phyloP scores from a whole-genome alignment of 2,797 vertebrate genomes.

The Anguilla marmorata region DNA sequence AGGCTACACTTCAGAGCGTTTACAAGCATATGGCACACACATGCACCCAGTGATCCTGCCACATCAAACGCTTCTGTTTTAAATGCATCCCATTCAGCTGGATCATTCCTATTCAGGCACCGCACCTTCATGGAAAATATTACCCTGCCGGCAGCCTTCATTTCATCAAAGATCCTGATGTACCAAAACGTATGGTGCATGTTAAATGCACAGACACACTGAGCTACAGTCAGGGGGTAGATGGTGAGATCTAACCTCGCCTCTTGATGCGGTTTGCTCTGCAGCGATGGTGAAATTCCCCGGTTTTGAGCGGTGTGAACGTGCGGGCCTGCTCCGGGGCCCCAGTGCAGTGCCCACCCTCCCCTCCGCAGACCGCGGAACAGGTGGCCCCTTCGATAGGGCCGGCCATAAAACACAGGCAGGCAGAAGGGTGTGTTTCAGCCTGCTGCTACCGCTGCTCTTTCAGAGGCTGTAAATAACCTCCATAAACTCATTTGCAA shows the following conservation, averaged over 20 bases:
- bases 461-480: slow-evolving; percentile 46
- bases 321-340: not conserved
- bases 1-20: slow-evolving; percentile 24
- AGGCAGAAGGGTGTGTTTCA: slow-evolving; percentile 30
- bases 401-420: slow-evolving; percentile 35
- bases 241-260: not conserved
- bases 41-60: slow-evolving; percentile 16
- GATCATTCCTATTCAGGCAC: slow-evolving; percentile 21
- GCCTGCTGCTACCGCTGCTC: slow-evolving; percentile 43
- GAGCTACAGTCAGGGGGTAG: not conserved
- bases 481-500: slow-evolving; percentile 45
- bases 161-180: slow-evolving; percentile 17
- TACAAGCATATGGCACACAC: slow-evolving; percentile 32
- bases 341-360: slow-evolving; percentile 21
- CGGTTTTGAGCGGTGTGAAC: not conserved
- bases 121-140: slow-evolving; percentile 22
- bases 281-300: not conserved
- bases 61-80: slow-evolving; percentile 36
- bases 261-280: not conserved
- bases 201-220: not conserved
- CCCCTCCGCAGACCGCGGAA: slow-evolving; percentile 36
- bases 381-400: slow-evolving; percentile 49
- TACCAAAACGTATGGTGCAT: slow-evolving; percentile 2
- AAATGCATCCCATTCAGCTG: slow-evolving; percentile 26
- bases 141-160: not conserved